These are phyloP conservation scores for Rhagophthalmus giganteus DNA, from an alignment of 2,888 invertebrate genomes.

Conservation along the genomic window DNA sequence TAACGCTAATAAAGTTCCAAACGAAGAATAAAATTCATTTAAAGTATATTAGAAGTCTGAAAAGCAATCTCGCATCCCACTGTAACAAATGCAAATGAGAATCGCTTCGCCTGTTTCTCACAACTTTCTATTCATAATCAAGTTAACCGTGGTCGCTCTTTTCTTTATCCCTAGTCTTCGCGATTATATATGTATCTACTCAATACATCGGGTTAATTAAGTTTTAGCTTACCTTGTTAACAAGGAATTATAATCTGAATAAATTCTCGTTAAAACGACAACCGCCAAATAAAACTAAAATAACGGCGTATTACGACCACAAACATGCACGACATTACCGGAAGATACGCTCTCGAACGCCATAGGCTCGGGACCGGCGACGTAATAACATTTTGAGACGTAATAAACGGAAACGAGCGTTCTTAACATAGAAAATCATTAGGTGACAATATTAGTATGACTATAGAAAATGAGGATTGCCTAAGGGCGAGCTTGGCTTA, in stretches of 20 bases:
- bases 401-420: slow-evolving; percentile 7
- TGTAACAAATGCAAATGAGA: slow-evolving; percentile 44
- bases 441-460: slow-evolving; percentile 3
- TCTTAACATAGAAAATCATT: slow-evolving; percentile 4
- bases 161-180: slow-evolving; percentile 30
- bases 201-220: slow-evolving; percentile 40
- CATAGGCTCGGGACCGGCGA: too few relatives aligned
- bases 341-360: too few relatives aligned
- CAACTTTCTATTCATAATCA: slow-evolving; percentile 43
- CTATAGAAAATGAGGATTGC: slow-evolving; percentile 6
- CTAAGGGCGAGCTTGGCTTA: slow-evolving; percentile 1
- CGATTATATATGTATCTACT: slow-evolving; percentile 42
- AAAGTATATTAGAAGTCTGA: slow-evolving; percentile 34
- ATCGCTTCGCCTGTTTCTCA: slow-evolving; percentile 41
- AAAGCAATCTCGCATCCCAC: slow-evolving; percentile 38
- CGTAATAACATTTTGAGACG: too few relatives aligned
- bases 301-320: slow-evolving; percentile 1
- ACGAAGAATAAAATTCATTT: slow-evolving; percentile 36
- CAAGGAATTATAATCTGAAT: slow-evolving; percentile 9
- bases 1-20: slow-evolving; percentile 23
- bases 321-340: too few relatives aligned
- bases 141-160: slow-evolving; percentile 38
- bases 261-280: not conserved
- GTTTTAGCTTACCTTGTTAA: slow-evolving; percentile 34
- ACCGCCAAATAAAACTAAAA: not conserved